Conservation (phyloP, 2,888 invertebrate genomes). For the Andrena bucephala region DNA sequence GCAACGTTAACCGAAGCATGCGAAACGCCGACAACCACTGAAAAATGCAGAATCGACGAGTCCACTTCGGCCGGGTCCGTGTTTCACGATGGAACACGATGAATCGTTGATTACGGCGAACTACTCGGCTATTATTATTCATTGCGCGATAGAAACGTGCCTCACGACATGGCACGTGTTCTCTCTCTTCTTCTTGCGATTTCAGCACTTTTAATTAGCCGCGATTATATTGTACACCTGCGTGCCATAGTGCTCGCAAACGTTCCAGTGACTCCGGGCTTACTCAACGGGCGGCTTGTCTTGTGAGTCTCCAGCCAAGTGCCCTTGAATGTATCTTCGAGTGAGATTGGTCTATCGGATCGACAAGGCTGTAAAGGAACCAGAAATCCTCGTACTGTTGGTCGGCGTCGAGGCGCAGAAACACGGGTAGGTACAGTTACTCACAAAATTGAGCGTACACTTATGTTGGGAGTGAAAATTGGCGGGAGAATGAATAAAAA, state of each 20-base stretch:
- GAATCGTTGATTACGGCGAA: slow-evolving; percentile 41
- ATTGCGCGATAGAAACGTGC: slow-evolving; percentile 48
- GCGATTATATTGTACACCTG: slow-evolving; percentile 27
- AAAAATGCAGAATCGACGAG: slow-evolving; percentile 48
- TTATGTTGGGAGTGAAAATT: no score
- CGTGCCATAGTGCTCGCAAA: slow-evolving; percentile 28
- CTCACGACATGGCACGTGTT: slow-evolving; percentile 34
- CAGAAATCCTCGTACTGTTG: neutral
- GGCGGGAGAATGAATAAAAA: no score
- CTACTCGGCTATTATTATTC: slow-evolving; percentile 49
- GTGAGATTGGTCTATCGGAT: neutral
- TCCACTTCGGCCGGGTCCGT: slow-evolving; percentile 31
- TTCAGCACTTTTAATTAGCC: slow-evolving; percentile 37
- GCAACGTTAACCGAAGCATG: slow-evolving; percentile 26
- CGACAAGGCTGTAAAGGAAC: neutral
- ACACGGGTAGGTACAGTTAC: slow-evolving; percentile 4
- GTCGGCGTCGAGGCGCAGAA: neutral
- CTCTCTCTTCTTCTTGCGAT: slow-evolving; percentile 32
- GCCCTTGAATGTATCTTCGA: neutral
- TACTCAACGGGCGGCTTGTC: neutral
- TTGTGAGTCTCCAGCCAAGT: neutral
- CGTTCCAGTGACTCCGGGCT: slow-evolving; percentile 10
- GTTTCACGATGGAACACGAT: slow-evolving; percentile 33
- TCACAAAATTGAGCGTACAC: no score
- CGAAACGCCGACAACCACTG: slow-evolving; percentile 28